Percentiles rank a stretch among this genome's conserved stretches.
These are phyloP conservation scores for Pipistrellus kuhlii DNA, from an alignment of 2,797 vertebrate genomes.

Conservation along the genomic window DNA sequence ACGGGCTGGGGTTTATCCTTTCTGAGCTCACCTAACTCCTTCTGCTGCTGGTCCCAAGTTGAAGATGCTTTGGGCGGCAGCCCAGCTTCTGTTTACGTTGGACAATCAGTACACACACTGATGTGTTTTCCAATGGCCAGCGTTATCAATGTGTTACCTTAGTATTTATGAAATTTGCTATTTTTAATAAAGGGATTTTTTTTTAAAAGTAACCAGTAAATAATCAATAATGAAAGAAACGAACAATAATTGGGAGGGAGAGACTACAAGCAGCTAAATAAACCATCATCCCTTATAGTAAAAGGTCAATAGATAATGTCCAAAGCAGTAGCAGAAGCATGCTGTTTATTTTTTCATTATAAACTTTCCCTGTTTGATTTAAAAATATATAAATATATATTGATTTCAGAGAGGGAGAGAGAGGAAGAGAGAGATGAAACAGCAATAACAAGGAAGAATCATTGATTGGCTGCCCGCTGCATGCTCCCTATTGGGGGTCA, in stretches of 20 bases:
- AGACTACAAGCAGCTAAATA: slow-evolving; percentile 14
- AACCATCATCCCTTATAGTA: background rate
- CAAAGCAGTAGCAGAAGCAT: background rate
- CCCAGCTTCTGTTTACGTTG: slow-evolving; percentile 73
- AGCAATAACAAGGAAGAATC: too few species aligned
- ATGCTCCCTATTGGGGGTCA: too few species aligned
- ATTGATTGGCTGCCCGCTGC: too few species aligned
- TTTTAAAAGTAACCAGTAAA: slow-evolving; percentile 55
- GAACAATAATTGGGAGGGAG: background rate
- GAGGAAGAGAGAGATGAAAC: too few species aligned
- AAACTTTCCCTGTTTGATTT: background rate
- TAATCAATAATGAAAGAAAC: background rate
- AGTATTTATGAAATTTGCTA: slow-evolving; percentile 83
- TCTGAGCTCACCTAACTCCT: slow-evolving; percentile 29
- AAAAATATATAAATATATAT: too few species aligned
- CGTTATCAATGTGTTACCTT: slow-evolving; percentile 73
- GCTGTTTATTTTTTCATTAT: slow-evolving; percentile 38
- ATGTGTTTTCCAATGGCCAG: slow-evolving; percentile 69
- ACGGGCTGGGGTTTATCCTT: slow-evolving; percentile 21
- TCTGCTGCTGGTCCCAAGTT: background rate
- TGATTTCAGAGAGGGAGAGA: too few species aligned
- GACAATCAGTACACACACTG: slow-evolving; percentile 79
- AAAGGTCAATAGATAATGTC: background rate
- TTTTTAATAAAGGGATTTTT: slow-evolving; percentile 86
- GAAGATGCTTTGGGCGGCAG: slow-evolving; percentile 30